phyloP scores from a whole-genome alignment of 2,113 vertebrate species.

The Raja brachyura region DNA sequence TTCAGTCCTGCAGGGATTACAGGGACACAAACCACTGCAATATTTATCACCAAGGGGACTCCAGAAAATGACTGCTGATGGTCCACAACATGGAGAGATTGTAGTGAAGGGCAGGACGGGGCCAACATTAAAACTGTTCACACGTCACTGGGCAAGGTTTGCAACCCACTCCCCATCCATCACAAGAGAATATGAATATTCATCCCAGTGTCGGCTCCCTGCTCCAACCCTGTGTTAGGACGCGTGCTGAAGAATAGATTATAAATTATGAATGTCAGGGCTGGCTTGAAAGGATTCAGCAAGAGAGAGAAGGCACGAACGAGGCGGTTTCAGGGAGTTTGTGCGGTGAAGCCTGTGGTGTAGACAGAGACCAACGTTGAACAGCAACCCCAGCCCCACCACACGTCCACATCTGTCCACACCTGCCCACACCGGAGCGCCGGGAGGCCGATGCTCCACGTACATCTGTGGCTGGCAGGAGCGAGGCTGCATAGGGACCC shows the following conservation, averaged over 20 bases:
- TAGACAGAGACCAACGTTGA: background rate
- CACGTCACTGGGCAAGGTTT: background rate
- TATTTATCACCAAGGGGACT: background rate
- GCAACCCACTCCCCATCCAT: background rate
- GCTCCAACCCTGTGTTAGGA: background rate
- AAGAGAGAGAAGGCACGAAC: background rate
- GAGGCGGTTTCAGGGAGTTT: background rate
- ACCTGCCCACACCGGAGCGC: too few species aligned
- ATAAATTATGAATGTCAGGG: background rate
- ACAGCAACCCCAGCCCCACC: too few species aligned
- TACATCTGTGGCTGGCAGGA: too few species aligned
- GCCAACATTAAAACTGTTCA: slow-evolving; percentile 8
- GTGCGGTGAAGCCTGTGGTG: background rate
- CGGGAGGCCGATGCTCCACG: too few species aligned
- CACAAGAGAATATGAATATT: slow-evolving; percentile 18
- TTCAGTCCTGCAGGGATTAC: background rate
- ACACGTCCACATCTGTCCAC: too few species aligned
- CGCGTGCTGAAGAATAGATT: background rate
- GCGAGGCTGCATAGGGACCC: too few species aligned
- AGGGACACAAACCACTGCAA: background rate
- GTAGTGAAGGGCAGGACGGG: background rate
- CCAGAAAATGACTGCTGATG: background rate
- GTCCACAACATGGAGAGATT: background rate
- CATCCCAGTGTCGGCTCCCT: background rate
- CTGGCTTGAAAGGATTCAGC: background rate